Evolutionary conservation across 2,797 vertebrate species (phyloP), one percentile per base, ranked within the genome.

Genomic region (Catamblyrhynchus diadema): DNA sequence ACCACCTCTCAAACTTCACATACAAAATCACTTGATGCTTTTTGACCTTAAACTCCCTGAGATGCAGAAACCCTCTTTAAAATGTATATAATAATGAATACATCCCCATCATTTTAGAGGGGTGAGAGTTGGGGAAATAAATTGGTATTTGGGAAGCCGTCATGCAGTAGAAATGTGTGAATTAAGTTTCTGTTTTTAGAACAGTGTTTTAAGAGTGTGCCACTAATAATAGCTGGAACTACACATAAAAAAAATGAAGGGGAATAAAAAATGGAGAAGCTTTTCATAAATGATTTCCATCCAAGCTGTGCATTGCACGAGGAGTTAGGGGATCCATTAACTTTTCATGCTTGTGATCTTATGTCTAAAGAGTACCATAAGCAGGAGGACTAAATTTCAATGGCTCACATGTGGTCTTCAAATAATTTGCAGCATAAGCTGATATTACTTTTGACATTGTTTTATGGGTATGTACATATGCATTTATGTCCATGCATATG

Each of bases 51-150:
- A 93, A 81, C 14, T 82, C 28, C 15, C 57, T 61, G 42, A 59
- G 65, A 94, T 69, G 42, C 28, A 78, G 61, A 78, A 94, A 78
- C 39, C 14, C 8, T 82, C 61, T 83, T 93, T 61, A 92, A 81
- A 85, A 93, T 44, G 3, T 78, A 37, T 74, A 20, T 71, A 83
- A 30, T 67, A 53, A 12, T 48, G 86, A 86, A 88, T 59, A 72
- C 18, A 44, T 74, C 32, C 57, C 32, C 15, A 30, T 82, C 33
- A 45, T 82, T 64, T 82, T 71, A 60, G n/a, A 69, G 67, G 27
- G 53, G n/a, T 80, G 60, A 91, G 79, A 91, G n/a, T 12, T 92
- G 30, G 23, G 37, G 87, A 96, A 95, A 92, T 56, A 86, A 93
- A 81, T 73, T 70, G 30, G 21, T 86, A 75, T 88, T 91, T 93